phyloP scores from a whole-genome alignment of 2,888 invertebrate genomes.

The Idaea biselata region DNA sequence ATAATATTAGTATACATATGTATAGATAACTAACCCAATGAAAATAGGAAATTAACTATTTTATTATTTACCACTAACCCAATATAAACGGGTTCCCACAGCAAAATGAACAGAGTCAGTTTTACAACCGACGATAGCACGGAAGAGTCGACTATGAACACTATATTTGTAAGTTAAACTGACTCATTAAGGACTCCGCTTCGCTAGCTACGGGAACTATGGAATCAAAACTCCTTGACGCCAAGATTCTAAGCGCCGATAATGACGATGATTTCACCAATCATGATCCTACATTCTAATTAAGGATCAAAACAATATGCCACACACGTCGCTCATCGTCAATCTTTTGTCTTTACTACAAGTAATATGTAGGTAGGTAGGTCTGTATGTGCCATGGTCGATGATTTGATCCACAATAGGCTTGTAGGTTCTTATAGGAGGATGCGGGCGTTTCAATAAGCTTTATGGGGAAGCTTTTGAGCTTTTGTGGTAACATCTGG shows the following conservation, averaged over 20 bases:
- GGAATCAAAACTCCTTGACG: neutral
- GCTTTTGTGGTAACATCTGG: conserved; percentile 60
- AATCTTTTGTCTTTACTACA: conserved; percentile 68
- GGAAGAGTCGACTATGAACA: no score
- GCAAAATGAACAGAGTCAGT: no score
- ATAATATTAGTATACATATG: no score
- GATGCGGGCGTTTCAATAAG: conserved; percentile 74
- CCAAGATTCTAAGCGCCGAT: conserved; percentile 17
- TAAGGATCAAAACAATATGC: conserved; percentile 43
- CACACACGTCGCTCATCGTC: conserved; percentile 71
- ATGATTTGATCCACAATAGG: conserved; percentile 74
- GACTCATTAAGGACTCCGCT: no score
- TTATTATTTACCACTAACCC: no score
- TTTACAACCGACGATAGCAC: no score
- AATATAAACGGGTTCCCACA: no score
- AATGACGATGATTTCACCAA: conserved; percentile 12
- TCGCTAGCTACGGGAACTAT: neutral
- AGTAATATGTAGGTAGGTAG: no score
- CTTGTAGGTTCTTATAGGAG: conserved; percentile 44
- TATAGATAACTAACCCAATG: no score
- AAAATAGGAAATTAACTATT: no score
- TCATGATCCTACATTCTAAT: conserved; percentile 23
- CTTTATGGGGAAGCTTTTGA: conserved; percentile 62
- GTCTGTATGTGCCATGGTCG: conserved; percentile 65
- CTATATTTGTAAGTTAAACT: no score